Evolutionary conservation across 2,113 vertebrate genomes (phyloP).

Genomic region (Nansenia antarctica): DNA sequence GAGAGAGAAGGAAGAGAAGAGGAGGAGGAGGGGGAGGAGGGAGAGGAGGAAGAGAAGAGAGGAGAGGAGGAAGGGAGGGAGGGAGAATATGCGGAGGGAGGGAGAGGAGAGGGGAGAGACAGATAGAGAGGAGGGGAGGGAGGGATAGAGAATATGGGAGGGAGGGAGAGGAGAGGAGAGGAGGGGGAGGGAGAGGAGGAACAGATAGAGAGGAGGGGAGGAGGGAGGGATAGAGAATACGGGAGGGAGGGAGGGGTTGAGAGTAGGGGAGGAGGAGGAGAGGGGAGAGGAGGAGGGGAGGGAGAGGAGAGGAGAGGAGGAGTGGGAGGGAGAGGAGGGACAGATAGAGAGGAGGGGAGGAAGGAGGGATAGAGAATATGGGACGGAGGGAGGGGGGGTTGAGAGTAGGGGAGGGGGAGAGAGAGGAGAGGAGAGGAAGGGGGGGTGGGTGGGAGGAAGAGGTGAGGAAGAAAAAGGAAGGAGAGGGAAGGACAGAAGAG

Average conservation of each 20-base stretch:
- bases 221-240: constrained; percentile 13
- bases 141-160: constrained; percentile 16
- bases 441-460: background rate
- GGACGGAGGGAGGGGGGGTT: background rate
- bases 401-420: constrained; percentile 12
- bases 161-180: constrained; percentile 1
- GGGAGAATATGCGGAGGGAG: constrained; percentile 11
- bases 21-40: constrained; percentile 5
- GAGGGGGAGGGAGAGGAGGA: constrained; percentile 3
- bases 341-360: constrained; percentile 9
- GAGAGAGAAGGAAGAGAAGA: background rate
- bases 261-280: background rate
- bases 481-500: background rate
- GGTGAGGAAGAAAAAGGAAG: background rate
- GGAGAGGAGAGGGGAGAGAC: background rate
- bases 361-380: no score
- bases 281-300: background rate
- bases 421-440: background rate
- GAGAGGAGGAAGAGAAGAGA: constrained; percentile 4
- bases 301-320: constrained; percentile 3
- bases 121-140: constrained; percentile 9
- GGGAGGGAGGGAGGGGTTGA: constrained; percentile 6
- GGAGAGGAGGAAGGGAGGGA: constrained; percentile 9
- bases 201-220: background rate
- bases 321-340: background rate